phyloP scores from a whole-genome alignment of 2,113 vertebrate species.

The Phaethon lepturus region DNA sequence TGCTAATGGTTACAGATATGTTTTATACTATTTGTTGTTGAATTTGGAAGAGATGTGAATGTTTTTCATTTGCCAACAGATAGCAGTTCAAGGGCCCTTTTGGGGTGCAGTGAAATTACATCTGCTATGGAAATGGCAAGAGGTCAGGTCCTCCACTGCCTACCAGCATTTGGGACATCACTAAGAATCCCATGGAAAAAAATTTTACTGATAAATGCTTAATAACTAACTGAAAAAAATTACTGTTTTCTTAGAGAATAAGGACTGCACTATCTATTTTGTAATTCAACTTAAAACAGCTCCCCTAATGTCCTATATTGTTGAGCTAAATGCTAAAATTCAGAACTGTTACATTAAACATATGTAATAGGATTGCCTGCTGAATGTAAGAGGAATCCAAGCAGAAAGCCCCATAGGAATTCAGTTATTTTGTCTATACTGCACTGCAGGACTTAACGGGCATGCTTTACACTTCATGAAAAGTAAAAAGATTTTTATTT shows the following conservation, averaged over 20 bases:
- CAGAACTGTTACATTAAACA: conserved; percentile 9
- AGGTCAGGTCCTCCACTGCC: not conserved
- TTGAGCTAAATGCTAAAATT: not conserved
- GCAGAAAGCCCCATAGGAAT: conserved; percentile 15
- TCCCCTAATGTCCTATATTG: not conserved
- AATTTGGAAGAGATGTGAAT: not conserved
- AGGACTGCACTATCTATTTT: not conserved
- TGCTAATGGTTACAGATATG: not conserved
- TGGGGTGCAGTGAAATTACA: not conserved
- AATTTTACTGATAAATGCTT: not conserved
- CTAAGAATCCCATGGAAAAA: not conserved
- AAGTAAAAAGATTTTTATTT: conserved; percentile 13
- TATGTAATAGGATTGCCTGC: not conserved
- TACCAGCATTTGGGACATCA: not conserved
- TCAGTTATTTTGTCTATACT: conserved; percentile 29
- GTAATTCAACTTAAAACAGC: not conserved
- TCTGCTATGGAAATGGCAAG: not conserved
- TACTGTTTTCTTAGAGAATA: not conserved
- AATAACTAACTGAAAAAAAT: not conserved
- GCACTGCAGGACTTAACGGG: not conserved
- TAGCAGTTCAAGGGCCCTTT: not conserved
- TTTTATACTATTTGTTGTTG: not conserved
- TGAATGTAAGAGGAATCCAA: conserved; percentile 3
- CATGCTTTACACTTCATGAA: not conserved
- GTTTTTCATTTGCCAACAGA: not conserved